A percentile compares a stretch with the other conserved stretches of the same genome.
Evolutionary conservation across 1,140 invertebrate species (phyloP).

Genomic region (Bombus sylvicola): DNA sequence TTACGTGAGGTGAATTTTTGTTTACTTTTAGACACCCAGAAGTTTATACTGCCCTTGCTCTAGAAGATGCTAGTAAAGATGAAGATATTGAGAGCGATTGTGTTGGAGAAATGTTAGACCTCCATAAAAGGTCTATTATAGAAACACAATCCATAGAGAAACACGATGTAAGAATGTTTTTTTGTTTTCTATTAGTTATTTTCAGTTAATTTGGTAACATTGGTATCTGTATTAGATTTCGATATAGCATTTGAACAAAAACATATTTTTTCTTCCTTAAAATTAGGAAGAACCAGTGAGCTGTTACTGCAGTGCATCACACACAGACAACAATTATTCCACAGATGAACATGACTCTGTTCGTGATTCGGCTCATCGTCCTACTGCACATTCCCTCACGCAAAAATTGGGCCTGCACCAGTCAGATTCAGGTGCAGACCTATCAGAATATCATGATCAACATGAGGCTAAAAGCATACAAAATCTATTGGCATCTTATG

Average conservation of each 20-base stretch:
- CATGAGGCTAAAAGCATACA: slow-evolving; percentile 77
- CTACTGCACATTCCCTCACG: slow-evolving; percentile 76
- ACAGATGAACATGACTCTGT: slow-evolving; percentile 87
- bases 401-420: slow-evolving; percentile 83
- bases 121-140: slow-evolving; percentile 71
- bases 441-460: slow-evolving; percentile 82
- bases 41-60: slow-evolving; percentile 71
- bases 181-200: slow-evolving; percentile 12
- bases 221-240: slow-evolving; percentile 13
- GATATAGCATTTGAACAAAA: slow-evolving; percentile 27
- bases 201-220: slow-evolving; percentile 1
- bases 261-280: slow-evolving; percentile 51
- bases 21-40: slow-evolving; percentile 73
- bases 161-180: slow-evolving; percentile 74
- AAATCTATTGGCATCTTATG: slow-evolving; percentile 70
- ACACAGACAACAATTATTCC: slow-evolving; percentile 87
- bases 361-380: slow-evolving; percentile 79
- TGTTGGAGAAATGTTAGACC: slow-evolving; percentile 76
- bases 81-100: slow-evolving; percentile 76
- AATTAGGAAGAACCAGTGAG: slow-evolving; percentile 84
- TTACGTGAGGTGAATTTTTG: not conserved
- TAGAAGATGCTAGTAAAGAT: slow-evolving; percentile 76
- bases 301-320: slow-evolving; percentile 87
- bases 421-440: slow-evolving; percentile 87
- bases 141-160: slow-evolving; percentile 77